Percentiles rank a stretch among this genome's conserved stretches.
Evolutionary conservation across 2,797 vertebrate species (phyloP).

Genomic region (Euthynnus affinis): DNA sequence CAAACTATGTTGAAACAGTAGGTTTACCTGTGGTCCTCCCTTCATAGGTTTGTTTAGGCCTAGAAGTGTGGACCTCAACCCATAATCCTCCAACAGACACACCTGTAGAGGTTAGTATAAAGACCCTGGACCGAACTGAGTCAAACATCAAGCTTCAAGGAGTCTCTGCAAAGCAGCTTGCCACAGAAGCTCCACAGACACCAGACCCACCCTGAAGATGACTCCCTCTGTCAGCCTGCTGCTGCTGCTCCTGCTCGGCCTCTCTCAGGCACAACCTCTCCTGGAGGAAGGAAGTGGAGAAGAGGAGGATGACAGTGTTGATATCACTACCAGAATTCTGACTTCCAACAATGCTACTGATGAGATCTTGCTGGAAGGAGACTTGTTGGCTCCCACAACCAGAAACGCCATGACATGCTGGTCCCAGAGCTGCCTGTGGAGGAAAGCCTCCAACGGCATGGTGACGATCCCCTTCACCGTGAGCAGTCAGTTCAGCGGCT

Average conservation of each 20-base stretch:
- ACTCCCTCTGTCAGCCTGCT: too few species aligned
- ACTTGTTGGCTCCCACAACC: slow-evolving; percentile 31
- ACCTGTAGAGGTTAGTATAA: slow-evolving; percentile 67
- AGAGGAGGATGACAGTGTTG: background rate
- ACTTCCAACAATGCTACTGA: slow-evolving; percentile 52
- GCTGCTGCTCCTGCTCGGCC: too few species aligned
- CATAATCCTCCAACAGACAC: slow-evolving; percentile 66
- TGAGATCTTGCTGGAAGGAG: slow-evolving; percentile 60
- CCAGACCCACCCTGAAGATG: slow-evolving; percentile 41
- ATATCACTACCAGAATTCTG: slow-evolving; percentile 67
- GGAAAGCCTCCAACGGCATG: slow-evolving; percentile 37
- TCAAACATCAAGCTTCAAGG: slow-evolving; percentile 53
- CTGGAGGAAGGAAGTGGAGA: background rate
- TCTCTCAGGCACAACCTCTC: too few species aligned
- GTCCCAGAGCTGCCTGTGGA: slow-evolving; percentile 54
- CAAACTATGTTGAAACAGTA: slow-evolving; percentile 7
- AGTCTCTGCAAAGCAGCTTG: slow-evolving; percentile 51
- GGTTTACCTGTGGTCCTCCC: background rate
- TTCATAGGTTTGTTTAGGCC: slow-evolving; percentile 21
- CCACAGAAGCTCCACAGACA: slow-evolving; percentile 47
- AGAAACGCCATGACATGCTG: slow-evolving; percentile 42
- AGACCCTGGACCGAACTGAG: slow-evolving; percentile 56
- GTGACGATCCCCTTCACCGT: slow-evolving; percentile 55
- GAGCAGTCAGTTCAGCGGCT: slow-evolving; percentile 28
- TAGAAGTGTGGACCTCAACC: slow-evolving; percentile 5